Conservation (phyloP, 2,797 vertebrate genomes). For the Chromobotia macracanthus region DNA sequence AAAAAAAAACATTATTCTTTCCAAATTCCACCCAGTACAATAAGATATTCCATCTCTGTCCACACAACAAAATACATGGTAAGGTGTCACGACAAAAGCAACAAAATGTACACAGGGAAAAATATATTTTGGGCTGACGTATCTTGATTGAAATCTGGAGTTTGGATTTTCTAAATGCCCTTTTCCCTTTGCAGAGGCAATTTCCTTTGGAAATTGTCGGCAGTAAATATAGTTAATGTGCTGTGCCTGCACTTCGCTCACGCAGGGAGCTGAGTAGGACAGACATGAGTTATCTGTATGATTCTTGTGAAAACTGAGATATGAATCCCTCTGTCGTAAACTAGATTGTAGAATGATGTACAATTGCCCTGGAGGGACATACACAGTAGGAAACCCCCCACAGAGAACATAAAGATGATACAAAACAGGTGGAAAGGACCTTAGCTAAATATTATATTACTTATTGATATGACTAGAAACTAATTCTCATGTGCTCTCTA, state of each 20-base stretch:
- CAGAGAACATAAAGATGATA: slow-evolving; percentile 17
- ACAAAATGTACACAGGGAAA: slow-evolving; percentile 1
- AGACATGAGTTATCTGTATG: slow-evolving; percentile 84
- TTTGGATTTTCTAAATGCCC: slow-evolving; percentile 63
- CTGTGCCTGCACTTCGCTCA: slow-evolving; percentile 76
- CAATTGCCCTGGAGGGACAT: slow-evolving; percentile 66
- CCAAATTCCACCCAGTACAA: slow-evolving; percentile 7
- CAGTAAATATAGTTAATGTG: slow-evolving; percentile 90
- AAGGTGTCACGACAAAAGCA: slow-evolving; percentile 46
- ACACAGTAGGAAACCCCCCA: slow-evolving; percentile 36
- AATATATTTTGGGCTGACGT: slow-evolving; percentile 52
- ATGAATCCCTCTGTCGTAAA: slow-evolving; percentile 80
- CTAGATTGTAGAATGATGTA: slow-evolving; percentile 69
- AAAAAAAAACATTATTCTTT: slow-evolving; percentile 51
- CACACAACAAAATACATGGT: slow-evolving; percentile 27
- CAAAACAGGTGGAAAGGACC: slow-evolving; percentile 6
- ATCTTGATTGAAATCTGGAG: slow-evolving; percentile 70
- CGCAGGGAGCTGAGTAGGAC: slow-evolving; percentile 76
- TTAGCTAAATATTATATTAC: not conserved
- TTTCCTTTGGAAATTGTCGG: slow-evolving; percentile 82
- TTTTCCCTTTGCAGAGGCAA: slow-evolving; percentile 71
- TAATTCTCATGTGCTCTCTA: slow-evolving; percentile 1
- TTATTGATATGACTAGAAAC: slow-evolving; percentile 15
- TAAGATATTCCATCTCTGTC: slow-evolving; percentile 9
- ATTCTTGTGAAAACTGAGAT: slow-evolving; percentile 78